Base-by-base conservation (phyloP, 2,113 vertebrate species). In the Apaloderma vittatum region DNA sequence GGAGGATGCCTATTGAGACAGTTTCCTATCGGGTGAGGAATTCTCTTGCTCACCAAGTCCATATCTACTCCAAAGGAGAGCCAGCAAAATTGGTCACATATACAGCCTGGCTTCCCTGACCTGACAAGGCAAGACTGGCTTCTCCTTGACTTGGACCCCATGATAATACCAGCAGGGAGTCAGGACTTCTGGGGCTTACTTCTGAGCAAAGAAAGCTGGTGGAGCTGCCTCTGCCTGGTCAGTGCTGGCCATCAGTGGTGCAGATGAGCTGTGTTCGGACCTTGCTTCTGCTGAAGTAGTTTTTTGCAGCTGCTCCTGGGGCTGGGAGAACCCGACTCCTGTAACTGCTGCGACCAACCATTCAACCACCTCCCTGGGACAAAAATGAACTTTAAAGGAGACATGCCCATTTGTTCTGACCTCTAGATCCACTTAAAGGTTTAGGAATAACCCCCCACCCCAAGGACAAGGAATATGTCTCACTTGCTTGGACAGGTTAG, bases 321-420 rank as follows among this genome's bases (percentile, higher is more conserved):
- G 21, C 57, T 95, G 88, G 36, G 67, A 86, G 71, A 96, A 86
- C 30, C 85, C 68, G 1, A 71, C 17, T 93, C 95, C 97, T 16
- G 97, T 98, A 43, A 99, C 97, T 48, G 98, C 97, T 95, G 93
- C 95, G 30, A 99, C 98, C 85, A 99, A 77, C 99, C 99, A 99
- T 86, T 97, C 96, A 32, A 99, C 98, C 84, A 99, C 97, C 57
- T 99, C 98, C 95, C 99, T 99, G 95, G 20, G 89, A 97, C 22
- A 92, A 86, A 96, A 94, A 93, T 43, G 49, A 96, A 59, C 2
- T 26, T 95, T 30, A 94, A 45, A 8, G 2, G 70, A 40, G 11
- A 77, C 5, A 8, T 36, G 24, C 48, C 51, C 51, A 1, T 2
- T 63, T 68, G 4, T 72, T 87, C 26, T 74, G 17, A 70, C 15